phyloP scores from a whole-genome alignment of 2,113 vertebrate species.

The Silurus glanis region DNA sequence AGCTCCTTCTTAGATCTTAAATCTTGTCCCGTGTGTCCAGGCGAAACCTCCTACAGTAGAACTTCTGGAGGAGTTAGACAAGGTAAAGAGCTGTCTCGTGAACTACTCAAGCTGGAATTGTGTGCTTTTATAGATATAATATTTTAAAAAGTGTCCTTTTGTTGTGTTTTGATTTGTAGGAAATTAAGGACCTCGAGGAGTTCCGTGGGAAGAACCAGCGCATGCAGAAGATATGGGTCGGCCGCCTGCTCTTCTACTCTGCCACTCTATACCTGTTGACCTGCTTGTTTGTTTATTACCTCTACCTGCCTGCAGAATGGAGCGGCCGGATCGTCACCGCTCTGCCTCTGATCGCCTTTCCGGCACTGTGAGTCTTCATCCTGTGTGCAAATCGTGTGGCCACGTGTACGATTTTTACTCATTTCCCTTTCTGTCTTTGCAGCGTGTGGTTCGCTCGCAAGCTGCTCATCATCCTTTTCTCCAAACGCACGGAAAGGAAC shows the following conservation, averaged over 20 bases:
- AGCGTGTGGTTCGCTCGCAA: constrained; percentile 91
- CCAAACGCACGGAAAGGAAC: constrained; percentile 92
- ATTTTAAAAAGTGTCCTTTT: neutral
- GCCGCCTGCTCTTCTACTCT: constrained; percentile 89
- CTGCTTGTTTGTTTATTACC: constrained; percentile 84
- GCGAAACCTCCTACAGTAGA: constrained; percentile 89
- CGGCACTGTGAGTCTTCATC: constrained; percentile 82
- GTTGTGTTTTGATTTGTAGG: constrained; percentile 69
- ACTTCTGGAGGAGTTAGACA: constrained; percentile 89
- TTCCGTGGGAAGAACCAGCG: constrained; percentile 95
- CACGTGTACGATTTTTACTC: neutral
- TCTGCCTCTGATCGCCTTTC: constrained; percentile 92
- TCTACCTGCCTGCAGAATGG: constrained; percentile 90
- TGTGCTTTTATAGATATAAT: neutral
- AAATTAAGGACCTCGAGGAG: constrained; percentile 91
- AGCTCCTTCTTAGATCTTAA: neutral
- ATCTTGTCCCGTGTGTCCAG: constrained; percentile 61
- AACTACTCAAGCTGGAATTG: neutral
- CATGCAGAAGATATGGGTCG: constrained; percentile 91
- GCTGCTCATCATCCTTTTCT: constrained; percentile 90
- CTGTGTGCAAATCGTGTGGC: neutral
- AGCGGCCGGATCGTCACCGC: constrained; percentile 81
- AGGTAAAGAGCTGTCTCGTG: constrained; percentile 72
- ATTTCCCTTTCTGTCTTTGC: constrained; percentile 36
- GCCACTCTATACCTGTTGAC: constrained; percentile 84